These are phyloP conservation scores for Ammospiza caudacuta DNA, from an alignment of 2,113 vertebrate genomes.

Conservation along the genomic window DNA sequence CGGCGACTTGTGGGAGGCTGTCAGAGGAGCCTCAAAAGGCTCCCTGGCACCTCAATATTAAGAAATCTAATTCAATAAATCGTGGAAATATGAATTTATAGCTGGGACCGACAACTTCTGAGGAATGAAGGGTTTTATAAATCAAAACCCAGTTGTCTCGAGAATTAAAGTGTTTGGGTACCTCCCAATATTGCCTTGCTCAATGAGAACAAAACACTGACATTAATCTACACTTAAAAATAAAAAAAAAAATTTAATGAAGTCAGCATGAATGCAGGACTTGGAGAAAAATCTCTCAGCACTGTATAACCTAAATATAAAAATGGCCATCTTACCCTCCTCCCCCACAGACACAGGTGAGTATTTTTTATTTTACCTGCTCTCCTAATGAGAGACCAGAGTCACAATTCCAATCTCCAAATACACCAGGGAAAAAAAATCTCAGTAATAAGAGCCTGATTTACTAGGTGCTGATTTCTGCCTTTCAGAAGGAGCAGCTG, in stretches of 20 bases:
- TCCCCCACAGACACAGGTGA: neutral
- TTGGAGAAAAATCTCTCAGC: neutral
- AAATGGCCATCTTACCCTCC: neutral
- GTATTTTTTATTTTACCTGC: neutral
- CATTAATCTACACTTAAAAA: neutral
- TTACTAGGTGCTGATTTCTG: neutral
- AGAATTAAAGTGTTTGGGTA: neutral
- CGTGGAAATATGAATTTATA: neutral
- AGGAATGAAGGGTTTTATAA: neutral
- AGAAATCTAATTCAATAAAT: conserved; percentile 18
- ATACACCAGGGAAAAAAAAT: neutral
- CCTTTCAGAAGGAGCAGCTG: neutral
- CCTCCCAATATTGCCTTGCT: neutral
- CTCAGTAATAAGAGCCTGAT: neutral
- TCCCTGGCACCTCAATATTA: conserved; percentile 32
- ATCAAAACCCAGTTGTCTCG: neutral
- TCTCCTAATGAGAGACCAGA: neutral
- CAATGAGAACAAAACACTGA: neutral
- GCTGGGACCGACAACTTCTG: neutral
- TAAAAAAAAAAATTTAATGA: neutral
- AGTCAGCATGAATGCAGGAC: neutral
- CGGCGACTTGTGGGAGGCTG: conserved; percentile 65
- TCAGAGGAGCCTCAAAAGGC: conserved; percentile 33
- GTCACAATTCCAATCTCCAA: neutral
- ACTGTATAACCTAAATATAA: neutral